These are phyloP conservation scores for Microcebus lehilahytsara DNA, from an alignment of 2,113 vertebrate species.

Conservation along the genomic window DNA sequence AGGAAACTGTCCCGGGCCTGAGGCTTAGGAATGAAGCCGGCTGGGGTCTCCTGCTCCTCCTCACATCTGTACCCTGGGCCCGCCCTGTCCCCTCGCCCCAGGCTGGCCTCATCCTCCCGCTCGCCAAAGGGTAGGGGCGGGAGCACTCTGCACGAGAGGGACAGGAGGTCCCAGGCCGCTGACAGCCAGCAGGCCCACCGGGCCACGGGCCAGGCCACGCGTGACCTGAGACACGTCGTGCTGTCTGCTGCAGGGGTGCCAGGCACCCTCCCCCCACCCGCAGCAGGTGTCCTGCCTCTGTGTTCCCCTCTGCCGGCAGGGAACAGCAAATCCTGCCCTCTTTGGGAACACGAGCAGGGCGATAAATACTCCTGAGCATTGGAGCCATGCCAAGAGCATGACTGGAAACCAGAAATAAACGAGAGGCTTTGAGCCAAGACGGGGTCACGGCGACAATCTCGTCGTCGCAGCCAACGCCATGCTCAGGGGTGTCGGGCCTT, in stretches of 20 bases:
- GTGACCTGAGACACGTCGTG: neutral
- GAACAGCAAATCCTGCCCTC: conserved; percentile 67
- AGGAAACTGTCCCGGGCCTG: neutral
- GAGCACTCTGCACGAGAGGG: neutral
- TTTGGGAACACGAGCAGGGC: conserved; percentile 38
- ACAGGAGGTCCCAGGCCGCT: neutral
- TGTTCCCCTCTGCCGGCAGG: neutral
- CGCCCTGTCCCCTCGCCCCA: neutral
- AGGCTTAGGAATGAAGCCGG: neutral
- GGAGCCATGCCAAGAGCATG: conserved; percentile 49
- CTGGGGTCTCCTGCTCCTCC: neutral
- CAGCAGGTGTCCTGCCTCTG: conserved; percentile 22
- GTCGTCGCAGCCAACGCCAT: neutral
- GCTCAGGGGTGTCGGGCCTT: neutral
- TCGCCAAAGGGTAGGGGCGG: neutral
- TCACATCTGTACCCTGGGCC: neutral
- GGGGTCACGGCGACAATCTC: neutral
- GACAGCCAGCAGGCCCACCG: neutral
- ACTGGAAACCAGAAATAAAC: conserved; percentile 67
- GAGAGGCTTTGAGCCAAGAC: conserved; percentile 39
- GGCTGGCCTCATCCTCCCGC: neutral
- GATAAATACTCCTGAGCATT: conserved; percentile 49
- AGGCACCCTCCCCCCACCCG: neutral
- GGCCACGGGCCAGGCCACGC: neutral
- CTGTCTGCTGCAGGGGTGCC: neutral